A percentile compares a stretch with the other conserved stretches of the same genome.
These are phyloP conservation scores for fruit fly (Drosophila melanogaster) DNA, from an alignment of 1,140 invertebrate species.

Conservation along the genomic window Release_6_plus_ISO1_MT NT_037436.4:14083001-14083500, in stretches of 20 bases:
- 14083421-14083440: no score
- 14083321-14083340: conserved; percentile 11
- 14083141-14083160: conserved; percentile 16
- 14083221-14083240: conserved; percentile 60
- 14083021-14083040: no score
- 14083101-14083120: conserved; percentile 29
- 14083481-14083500: no score
- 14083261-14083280: no score
- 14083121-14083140: conserved; percentile 17
- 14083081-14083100: conserved; percentile 41
- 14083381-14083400: no score
- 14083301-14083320: background rate
- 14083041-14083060: conserved; percentile 10
- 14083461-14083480: no score
- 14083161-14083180: conserved; percentile 10
- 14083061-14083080: background rate
- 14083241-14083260: background rate
- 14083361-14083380: no score
- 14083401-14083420: no score
- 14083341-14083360: background rate
- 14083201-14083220: conserved; percentile 45
- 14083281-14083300: background rate
- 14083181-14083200: conserved; percentile 41
- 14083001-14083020: background rate
- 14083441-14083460: no score